phyloP scores from a whole-genome alignment of 2,797 vertebrate genomes.

The Myiotriccus ornatus region DNA sequence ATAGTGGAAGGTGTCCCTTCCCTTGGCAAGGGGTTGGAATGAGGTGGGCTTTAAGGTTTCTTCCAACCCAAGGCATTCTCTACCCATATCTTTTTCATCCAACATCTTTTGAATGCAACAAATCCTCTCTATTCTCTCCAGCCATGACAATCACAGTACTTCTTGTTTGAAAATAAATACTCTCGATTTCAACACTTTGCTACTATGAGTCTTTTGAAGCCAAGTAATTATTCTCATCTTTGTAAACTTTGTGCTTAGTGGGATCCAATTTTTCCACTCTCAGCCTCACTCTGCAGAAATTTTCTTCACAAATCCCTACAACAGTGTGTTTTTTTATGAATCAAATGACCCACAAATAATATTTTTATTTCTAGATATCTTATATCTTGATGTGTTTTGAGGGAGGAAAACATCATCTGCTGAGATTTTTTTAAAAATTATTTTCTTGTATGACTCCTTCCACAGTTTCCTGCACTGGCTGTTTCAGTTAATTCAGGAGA shows the following conservation, averaged over 20 bases:
- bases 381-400: background rate
- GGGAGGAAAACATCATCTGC: background rate
- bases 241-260: background rate
- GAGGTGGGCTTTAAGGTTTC: background rate
- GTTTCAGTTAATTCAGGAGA: background rate
- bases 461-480: background rate
- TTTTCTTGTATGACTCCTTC: background rate
- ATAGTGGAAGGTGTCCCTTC: rapidly evolving
- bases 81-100: background rate
- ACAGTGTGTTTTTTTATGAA: too few species aligned
- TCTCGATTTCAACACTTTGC: background rate
- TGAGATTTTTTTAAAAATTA: background rate
- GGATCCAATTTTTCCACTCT: background rate
- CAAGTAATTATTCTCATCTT: background rate
- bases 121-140: background rate
- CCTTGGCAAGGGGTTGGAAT: background rate
- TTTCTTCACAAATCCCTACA: background rate
- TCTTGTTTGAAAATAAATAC: background rate
- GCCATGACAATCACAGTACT: background rate
- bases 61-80: background rate
- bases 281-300: background rate
- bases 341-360: background rate
- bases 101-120: background rate
- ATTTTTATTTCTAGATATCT: background rate
- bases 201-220: rapidly evolving